These are phyloP conservation scores for Luehdorfia chinensis DNA, from an alignment of 1,140 invertebrate species.

Conservation along the genomic window DNA sequence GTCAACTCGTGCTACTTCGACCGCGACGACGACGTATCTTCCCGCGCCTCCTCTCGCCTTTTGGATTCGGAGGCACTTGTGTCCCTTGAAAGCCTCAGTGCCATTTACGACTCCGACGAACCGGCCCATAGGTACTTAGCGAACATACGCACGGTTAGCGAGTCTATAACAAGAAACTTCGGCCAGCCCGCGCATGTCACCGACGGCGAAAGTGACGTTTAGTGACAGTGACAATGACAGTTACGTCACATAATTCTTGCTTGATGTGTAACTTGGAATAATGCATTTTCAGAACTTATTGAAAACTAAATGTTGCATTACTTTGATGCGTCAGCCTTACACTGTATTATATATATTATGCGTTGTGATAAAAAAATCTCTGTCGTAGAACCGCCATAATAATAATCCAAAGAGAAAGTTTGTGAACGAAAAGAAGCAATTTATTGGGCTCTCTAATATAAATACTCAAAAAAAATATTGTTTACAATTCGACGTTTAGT, in stretches of 20 bases:
- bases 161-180: conserved; percentile 86
- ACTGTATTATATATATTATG: too few species aligned
- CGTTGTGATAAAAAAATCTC: too few species aligned
- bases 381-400: too few species aligned
- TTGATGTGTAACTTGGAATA: too few species aligned
- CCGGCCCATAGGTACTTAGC: conserved; percentile 85
- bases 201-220: conserved; percentile 81
- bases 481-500: conserved; percentile 14
- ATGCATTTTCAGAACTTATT: too few species aligned
- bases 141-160: conserved; percentile 85
- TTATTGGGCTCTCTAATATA: conserved; percentile 44
- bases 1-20: conserved; percentile 90
- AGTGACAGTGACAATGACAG: conserved; percentile 34
- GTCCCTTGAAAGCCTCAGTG: conserved; percentile 86
- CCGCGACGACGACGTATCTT: conserved; percentile 87
- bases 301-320: too few species aligned
- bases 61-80: conserved; percentile 86
- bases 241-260: too few species aligned
- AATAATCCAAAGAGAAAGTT: too few species aligned
- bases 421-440: too few species aligned
- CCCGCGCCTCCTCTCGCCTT: conserved; percentile 86
- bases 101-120: conserved; percentile 91
- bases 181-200: conserved; percentile 82
- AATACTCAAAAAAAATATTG: conserved; percentile 49
- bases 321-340: conserved; percentile 1